phyloP scores from a whole-genome alignment of 2,888 invertebrate species.

The Pachydiplax longipennis region DNA sequence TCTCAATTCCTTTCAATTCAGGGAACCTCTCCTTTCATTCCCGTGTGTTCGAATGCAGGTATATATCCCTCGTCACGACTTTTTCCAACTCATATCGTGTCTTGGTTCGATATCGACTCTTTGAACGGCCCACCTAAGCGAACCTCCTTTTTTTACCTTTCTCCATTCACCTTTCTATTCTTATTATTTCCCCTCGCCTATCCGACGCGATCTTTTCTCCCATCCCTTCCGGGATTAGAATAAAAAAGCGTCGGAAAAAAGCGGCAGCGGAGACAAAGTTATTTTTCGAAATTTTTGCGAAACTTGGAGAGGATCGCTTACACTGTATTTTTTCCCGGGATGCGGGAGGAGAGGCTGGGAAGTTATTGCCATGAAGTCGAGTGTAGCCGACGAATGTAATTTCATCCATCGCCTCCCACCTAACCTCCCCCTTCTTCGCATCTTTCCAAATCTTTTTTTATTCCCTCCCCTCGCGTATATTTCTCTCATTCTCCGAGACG shows the following conservation, averaged over 20 bases:
- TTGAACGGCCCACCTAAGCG: not conserved
- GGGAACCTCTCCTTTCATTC: not conserved
- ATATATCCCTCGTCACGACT: not conserved
- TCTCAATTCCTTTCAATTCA: too few relatives aligned
- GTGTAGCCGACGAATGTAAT: conserved; percentile 1
- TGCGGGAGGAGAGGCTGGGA: not conserved
- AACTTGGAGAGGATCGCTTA: not conserved
- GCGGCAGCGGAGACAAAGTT: not conserved
- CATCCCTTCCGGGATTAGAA: not conserved
- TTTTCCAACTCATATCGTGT: not conserved
- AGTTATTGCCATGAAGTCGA: conserved; percentile 1
- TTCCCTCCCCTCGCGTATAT: not conserved
- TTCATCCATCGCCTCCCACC: not conserved
- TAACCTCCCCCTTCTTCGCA: not conserved
- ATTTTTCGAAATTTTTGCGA: not conserved
- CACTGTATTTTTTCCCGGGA: not conserved
- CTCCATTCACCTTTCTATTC: not conserved
- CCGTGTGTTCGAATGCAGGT: not conserved
- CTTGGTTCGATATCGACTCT: not conserved
- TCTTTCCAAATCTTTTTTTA: not conserved
- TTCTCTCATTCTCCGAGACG: not conserved
- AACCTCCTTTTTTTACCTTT: not conserved
- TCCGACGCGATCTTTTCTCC: not conserved
- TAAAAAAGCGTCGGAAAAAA: not conserved
- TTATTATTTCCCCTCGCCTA: not conserved